These are phyloP conservation scores for Cordilura impudica DNA, from an alignment of 2,888 invertebrate species.

Conservation along the genomic window DNA sequence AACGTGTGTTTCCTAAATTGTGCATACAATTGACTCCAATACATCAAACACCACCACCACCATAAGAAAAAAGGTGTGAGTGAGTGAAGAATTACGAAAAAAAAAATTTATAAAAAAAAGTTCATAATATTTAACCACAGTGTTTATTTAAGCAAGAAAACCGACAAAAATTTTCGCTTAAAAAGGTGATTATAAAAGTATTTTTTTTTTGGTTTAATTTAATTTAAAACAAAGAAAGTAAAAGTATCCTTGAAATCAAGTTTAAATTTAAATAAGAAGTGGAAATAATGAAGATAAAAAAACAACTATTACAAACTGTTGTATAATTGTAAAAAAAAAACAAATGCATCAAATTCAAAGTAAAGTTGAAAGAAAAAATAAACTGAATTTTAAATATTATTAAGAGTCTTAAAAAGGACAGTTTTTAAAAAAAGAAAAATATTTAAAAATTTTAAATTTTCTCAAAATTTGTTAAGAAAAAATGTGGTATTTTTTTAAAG, in stretches of 20 bases:
- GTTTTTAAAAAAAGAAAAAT: too few relatives aligned
- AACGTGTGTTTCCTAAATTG: constrained; percentile 36
- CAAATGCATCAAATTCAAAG: too few relatives aligned
- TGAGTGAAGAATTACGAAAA: constrained; percentile 13
- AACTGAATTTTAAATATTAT: too few relatives aligned
- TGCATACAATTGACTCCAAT: neutral
- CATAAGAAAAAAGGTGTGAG: constrained; percentile 36
- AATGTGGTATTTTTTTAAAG: too few relatives aligned
- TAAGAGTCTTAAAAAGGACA: too few relatives aligned
- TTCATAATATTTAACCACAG: constrained; percentile 25
- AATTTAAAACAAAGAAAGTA: constrained; percentile 38
- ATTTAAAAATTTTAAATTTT: too few relatives aligned
- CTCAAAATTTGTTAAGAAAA: too few relatives aligned
- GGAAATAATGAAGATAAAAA: neutral
- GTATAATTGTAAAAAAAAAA: constrained; percentile 28
- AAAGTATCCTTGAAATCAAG: constrained; percentile 58
- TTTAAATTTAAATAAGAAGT: neutral
- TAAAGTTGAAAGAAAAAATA: too few relatives aligned
- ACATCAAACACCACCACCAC: neutral
- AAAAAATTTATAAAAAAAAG: constrained; percentile 8
- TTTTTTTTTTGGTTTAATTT: neutral
- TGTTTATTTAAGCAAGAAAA: neutral
- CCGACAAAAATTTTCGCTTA: neutral
- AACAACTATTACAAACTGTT: neutral
- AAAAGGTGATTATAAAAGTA: neutral